These are phyloP conservation scores for Parus major DNA, from an alignment of 2,113 vertebrate genomes.

Conservation along the genomic window DNA sequence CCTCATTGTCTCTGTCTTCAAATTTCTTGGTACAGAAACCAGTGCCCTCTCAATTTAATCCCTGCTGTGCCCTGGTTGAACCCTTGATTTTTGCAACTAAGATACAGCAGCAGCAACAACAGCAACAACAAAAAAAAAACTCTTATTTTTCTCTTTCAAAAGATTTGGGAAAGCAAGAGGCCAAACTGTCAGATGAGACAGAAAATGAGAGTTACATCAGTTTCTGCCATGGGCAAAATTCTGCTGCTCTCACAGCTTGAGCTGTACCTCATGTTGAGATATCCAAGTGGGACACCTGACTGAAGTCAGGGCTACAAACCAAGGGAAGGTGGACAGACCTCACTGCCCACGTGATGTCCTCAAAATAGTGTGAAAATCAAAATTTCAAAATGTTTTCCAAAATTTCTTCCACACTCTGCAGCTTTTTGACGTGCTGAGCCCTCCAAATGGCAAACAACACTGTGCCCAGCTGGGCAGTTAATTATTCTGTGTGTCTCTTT, in stretches of 20 bases:
- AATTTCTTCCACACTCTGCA: neutral
- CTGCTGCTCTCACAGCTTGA: neutral
- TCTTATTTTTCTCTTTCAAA: neutral
- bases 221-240: neutral
- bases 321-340: neutral
- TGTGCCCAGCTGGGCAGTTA: neutral
- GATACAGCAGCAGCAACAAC: neutral
- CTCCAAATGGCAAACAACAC: neutral
- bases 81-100: neutral
- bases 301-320: neutral
- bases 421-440: neutral
- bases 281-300: neutral
- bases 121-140: neutral
- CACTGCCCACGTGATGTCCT: neutral
- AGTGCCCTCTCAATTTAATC: neutral
- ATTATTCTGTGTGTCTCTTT: neutral
- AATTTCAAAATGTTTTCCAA: neutral
- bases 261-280: neutral
- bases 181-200: neutral
- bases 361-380: neutral
- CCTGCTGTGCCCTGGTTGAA: neutral
- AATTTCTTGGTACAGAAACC: neutral
- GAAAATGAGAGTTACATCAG: neutral
- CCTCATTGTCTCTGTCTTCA: slow-evolving; percentile 12
- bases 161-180: neutral